These are phyloP conservation scores for Drosophila nasuta DNA, from an alignment of 1,140 invertebrate species.

Conservation along the genomic window DNA sequence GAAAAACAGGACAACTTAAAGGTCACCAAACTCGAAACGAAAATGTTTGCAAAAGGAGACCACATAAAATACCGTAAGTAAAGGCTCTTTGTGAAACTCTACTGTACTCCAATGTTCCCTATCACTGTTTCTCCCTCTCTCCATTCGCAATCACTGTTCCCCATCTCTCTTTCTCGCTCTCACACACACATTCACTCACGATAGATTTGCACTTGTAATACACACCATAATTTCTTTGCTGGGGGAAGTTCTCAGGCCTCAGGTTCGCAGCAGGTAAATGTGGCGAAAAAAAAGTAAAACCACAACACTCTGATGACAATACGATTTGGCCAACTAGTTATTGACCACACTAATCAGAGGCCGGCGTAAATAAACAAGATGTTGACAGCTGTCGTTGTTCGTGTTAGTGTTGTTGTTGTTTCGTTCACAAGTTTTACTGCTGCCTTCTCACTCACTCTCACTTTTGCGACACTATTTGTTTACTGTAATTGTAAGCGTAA, in stretches of 20 bases:
- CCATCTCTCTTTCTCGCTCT: neutral
- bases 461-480: neutral
- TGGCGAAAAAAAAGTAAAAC: neutral
- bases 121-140: neutral
- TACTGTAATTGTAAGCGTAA: conserved; percentile 39
- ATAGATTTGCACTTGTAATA: conserved; percentile 15
- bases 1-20: neutral
- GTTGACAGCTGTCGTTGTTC: conserved; percentile 44
- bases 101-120: neutral
- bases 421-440: neutral
- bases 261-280: neutral
- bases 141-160: neutral
- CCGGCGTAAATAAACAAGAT: conserved; percentile 43
- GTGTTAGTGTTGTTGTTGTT: conserved; percentile 13
- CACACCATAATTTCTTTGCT: conserved; percentile 28
- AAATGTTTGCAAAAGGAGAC: neutral
- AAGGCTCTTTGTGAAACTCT: neutral
- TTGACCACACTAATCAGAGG: conserved; percentile 35
- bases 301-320: conserved; percentile 17
- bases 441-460: conserved; percentile 1
- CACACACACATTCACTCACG: neutral
- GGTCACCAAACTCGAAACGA: no score
- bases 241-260: neutral
- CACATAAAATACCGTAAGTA: no score
- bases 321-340: conserved; percentile 33